Percentiles rank a stretch among this genome's conserved stretches.
Conservation (phyloP, 2,888 invertebrate species). For the Hypselothyrea guttata region DNA sequence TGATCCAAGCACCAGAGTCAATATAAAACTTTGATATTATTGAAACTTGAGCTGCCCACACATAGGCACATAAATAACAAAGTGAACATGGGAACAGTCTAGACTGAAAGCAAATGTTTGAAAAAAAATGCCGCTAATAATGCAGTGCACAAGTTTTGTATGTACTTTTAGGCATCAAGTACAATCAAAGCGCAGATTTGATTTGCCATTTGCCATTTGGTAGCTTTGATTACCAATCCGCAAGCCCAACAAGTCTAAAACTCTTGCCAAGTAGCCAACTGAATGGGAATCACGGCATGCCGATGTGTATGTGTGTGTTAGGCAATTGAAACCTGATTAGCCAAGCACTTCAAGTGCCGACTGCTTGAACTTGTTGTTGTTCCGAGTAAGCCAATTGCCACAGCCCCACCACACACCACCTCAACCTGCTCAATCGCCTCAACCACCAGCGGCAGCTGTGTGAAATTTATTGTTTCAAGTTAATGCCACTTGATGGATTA, state of each 20-base stretch:
- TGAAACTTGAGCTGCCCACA: constrained; percentile 25
- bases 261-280: not conserved
- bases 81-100: constrained; percentile 42
- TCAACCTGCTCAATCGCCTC: no score
- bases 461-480: constrained; percentile 78
- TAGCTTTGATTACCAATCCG: constrained; percentile 62
- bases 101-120: constrained; percentile 51
- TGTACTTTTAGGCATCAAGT: constrained; percentile 38
- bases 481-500: constrained; percentile 80
- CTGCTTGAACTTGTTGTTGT: constrained; percentile 19
- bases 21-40: constrained; percentile 23
- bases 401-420: constrained; percentile 13
- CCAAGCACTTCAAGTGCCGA: constrained; percentile 71
- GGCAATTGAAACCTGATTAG: constrained; percentile 76
- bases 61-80: not conserved
- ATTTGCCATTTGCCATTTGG: constrained; percentile 19
- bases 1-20: constrained; percentile 9
- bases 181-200: constrained; percentile 53
- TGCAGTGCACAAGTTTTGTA: constrained; percentile 16
- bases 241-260: constrained; percentile 18
- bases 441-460: constrained; percentile 43
- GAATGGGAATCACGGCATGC: constrained; percentile 13
- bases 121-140: constrained; percentile 29
- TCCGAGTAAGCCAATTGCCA: constrained; percentile 47
- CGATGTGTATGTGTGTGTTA: constrained; percentile 20